Percentiles rank a stretch among this genome's conserved stretches.
These are phyloP conservation scores for Diabrotica undecimpunctata DNA, from an alignment of 1,140 invertebrate genomes.

Conservation along the genomic window DNA sequence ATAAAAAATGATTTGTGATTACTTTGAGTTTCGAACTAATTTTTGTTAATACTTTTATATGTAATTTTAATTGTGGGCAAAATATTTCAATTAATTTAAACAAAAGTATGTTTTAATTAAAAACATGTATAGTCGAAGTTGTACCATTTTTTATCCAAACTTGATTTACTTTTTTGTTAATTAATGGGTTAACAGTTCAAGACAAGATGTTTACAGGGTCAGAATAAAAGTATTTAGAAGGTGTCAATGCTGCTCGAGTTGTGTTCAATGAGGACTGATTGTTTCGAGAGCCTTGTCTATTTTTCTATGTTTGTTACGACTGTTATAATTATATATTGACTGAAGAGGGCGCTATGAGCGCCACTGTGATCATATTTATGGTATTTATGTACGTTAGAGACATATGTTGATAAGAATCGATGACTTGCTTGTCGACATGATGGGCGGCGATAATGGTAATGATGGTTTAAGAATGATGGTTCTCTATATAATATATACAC, in stretches of 20 bases:
- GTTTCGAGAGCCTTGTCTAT: constrained; percentile 48
- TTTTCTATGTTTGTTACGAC: constrained; percentile 51
- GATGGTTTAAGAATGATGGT: constrained; percentile 33
- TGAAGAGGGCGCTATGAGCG: constrained; percentile 41
- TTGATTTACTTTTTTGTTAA: constrained; percentile 1
- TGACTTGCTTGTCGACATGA: constrained; percentile 1
- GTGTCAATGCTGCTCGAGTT: constrained; percentile 35
- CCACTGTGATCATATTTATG: constrained; percentile 48
- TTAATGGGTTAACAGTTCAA: constrained; percentile 4
- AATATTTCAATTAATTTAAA: too few species aligned
- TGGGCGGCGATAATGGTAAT: constrained; percentile 17
- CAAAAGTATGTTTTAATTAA: too few species aligned
- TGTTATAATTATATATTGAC: constrained; percentile 49
- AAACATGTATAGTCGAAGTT: too few species aligned
- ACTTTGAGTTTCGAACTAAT: too few species aligned
- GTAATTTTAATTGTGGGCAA: too few species aligned
- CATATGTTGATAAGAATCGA: constrained; percentile 37
- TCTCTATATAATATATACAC: constrained; percentile 28
- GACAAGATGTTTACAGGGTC: constrained; percentile 28
- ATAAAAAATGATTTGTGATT: too few species aligned
- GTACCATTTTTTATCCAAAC: too few species aligned
- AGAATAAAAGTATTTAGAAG: constrained; percentile 10
- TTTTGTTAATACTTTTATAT: too few species aligned
- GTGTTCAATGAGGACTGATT: constrained; percentile 43
- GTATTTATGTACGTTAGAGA: constrained; percentile 46